Evolutionary conservation across 2,888 invertebrate genomes (phyloP).

Genomic region (Morpho helenor): DNA sequence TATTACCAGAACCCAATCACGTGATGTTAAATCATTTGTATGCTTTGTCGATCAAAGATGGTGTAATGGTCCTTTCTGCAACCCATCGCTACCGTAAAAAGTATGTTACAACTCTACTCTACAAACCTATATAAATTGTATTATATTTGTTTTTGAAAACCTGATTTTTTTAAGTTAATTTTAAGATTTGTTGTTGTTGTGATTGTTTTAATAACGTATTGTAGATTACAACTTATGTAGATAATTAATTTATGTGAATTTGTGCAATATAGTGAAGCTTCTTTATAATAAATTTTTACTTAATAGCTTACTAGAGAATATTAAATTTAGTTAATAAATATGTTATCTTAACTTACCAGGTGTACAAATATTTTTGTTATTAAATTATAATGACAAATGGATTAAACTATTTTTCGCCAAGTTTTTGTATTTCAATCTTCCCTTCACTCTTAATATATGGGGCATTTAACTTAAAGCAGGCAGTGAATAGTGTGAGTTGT

Average conservation of each 20-base stretch:
- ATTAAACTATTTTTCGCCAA: no score
- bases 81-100: slow-evolving; percentile 99
- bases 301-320: background rate
- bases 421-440: background rate
- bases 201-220: slow-evolving; percentile 14
- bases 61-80: slow-evolving; percentile 99
- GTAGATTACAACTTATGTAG: slow-evolving; percentile 22
- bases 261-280: slow-evolving; percentile 23
- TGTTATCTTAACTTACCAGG: background rate
- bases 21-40: slow-evolving; percentile 99
- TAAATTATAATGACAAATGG: no score
- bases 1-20: slow-evolving; percentile 99
- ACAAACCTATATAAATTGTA: slow-evolving; percentile 94
- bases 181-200: slow-evolving; percentile 3
- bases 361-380: background rate
- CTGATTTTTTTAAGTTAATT: background rate
- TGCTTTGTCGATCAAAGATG: slow-evolving; percentile 99
- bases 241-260: slow-evolving; percentile 17
- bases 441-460: no score
- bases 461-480: no score
- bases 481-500: no score
- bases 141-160: slow-evolving; percentile 10
- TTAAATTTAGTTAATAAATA: background rate
- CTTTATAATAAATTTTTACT: slow-evolving; percentile 9
- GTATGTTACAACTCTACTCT: slow-evolving; percentile 98